Base-by-base conservation (phyloP, 2,113 vertebrate genomes). In the Proterorhinus semilunaris region DNA sequence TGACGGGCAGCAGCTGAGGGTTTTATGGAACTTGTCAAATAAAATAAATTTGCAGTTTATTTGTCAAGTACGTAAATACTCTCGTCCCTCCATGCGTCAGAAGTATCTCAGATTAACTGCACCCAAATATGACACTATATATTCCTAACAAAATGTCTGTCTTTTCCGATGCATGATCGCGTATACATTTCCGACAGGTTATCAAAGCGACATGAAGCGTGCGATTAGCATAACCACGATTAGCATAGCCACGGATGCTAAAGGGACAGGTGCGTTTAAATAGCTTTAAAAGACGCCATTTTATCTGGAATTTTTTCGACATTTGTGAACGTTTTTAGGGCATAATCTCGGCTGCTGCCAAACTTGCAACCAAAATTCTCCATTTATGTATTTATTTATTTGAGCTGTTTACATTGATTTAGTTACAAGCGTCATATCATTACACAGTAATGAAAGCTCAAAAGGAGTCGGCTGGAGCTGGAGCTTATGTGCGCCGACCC, bases 211-310 rank as follows among this genome's bases (percentile, higher is more conserved):
- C 27, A 10, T 10, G 61, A 13, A 17, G 64, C 21, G 11, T 1
- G 6, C 54, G 57, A 75, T 58, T 17, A 4, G 4, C 59, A 43
- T 68, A n/a, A n/a, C n/a, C n/a, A 58, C 53, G 4, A 75, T 71
- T 67, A 57, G 45, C 63, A 68, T 16, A 17, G 2, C 16, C 27
- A 0, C 17, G 45, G 11, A 44, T 7, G 64, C 61, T n/a, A 79
- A 58, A 12, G n/a, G 15, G 49, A 64, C 75, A 58, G 7, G 8
- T 45, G 65, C 58, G 68, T 77, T 53, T n/a, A 27, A 21, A 51
- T 50, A 63, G 11, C 62, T 63, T 63, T 63, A 11, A 45, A 63
- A 11, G 8, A 21, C n/a, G 27, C 27, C 27, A 36, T 36, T 36
- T 63, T 27, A 47, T 16, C 45, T 6, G n/a, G 44, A 63, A 63